Evolutionary conservation across 2,113 vertebrate genomes (phyloP).

Genomic region (Egretta garzetta): DNA sequence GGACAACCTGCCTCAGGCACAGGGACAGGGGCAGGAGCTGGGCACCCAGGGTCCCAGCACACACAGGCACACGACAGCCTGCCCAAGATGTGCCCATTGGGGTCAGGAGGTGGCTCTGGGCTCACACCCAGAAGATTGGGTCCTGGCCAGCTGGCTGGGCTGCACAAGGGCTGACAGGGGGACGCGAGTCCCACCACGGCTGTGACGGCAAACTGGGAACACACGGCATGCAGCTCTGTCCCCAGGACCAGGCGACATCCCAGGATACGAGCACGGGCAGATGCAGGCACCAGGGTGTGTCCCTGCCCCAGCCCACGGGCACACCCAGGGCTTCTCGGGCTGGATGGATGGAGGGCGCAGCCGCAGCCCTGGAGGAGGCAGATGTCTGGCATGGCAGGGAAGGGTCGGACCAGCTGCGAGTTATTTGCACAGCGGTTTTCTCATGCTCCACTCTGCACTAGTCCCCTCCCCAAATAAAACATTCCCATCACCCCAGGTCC

Average conservation of each 20-base stretch:
- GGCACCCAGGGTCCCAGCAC: not conserved
- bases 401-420: not conserved
- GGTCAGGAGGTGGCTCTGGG: not conserved
- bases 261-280: rapidly evolving
- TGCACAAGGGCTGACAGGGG: not conserved
- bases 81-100: rapidly evolving
- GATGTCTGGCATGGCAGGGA: not conserved
- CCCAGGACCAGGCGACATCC: not conserved
- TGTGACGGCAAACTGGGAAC: not conserved
- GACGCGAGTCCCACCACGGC: rapidly evolving
- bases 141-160: not conserved
- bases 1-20: not conserved
- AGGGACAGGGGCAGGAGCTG: not conserved
- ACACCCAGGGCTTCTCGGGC: not conserved
- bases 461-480: not conserved
- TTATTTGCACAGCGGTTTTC: not conserved
- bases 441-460: not conserved
- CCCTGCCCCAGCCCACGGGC: not conserved
- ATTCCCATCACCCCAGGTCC: not conserved
- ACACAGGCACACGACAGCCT: not conserved
- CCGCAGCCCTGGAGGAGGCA: not conserved
- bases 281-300: not conserved
- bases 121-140: not conserved
- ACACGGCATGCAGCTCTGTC: not conserved
- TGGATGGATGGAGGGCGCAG: not conserved